Percentiles rank a stretch among this genome's conserved stretches.
These are phyloP conservation scores for Acanthurus lineatus DNA, from an alignment of 2,797 vertebrate species.

Conservation along the genomic window DNA sequence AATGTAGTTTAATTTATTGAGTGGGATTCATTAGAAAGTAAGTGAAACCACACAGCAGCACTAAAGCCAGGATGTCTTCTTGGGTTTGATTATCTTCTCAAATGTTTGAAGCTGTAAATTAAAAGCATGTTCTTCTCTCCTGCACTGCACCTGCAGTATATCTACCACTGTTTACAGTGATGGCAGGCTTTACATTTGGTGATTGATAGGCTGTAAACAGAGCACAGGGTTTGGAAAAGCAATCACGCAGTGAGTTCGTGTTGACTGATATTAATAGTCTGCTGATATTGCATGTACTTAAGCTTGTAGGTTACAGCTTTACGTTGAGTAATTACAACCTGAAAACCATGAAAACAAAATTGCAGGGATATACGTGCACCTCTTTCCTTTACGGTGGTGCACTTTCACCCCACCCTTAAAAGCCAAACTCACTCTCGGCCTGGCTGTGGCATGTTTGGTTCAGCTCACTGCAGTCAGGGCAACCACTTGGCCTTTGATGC, in stretches of 20 bases:
- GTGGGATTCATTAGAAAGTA: conserved; percentile 48
- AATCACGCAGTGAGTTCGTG: neutral
- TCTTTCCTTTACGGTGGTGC: no score
- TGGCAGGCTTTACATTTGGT: conserved; percentile 18
- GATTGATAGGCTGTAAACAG: conserved; percentile 4
- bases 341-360: no score
- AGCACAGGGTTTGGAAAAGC: conserved; percentile 3
- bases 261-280: conserved; percentile 32
- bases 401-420: no score
- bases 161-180: neutral
- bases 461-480: no score
- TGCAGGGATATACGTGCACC: no score
- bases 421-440: no score
- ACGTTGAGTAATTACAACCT: neutral
- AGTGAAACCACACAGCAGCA: conserved; percentile 3
- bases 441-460: no score
- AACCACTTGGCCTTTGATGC: no score
- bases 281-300: conserved; percentile 5
- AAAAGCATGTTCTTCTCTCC: conserved; percentile 27
- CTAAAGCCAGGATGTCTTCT: conserved; percentile 12
- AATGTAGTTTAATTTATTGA: conserved; percentile 54
- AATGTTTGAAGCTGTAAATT: conserved; percentile 21
- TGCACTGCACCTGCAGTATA: neutral
- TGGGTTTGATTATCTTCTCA: conserved; percentile 26
- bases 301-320: conserved; percentile 21